A percentile compares a stretch with the other conserved stretches of the same genome.
phyloP scores from a whole-genome alignment of 2,797 vertebrate genomes.

The Macrochelys suwanniensis region DNA sequence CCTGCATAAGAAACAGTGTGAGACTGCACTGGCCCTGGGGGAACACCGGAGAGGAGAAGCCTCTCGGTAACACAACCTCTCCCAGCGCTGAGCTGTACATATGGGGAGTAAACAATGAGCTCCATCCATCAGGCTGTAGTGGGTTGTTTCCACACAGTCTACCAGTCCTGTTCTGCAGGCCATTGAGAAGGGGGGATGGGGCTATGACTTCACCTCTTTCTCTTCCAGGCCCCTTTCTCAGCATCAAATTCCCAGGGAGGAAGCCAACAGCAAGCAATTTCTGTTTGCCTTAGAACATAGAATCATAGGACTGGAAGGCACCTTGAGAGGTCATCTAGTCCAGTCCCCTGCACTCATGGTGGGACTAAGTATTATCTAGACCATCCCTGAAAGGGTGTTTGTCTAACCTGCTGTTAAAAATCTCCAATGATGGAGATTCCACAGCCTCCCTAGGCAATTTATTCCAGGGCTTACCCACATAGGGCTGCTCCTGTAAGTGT shows the following conservation, averaged over 20 bases:
- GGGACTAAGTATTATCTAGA: too few species aligned
- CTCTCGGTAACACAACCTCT: neutral
- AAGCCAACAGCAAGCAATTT: neutral
- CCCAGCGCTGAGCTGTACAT: neutral
- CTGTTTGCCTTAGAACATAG: rapidly evolving
- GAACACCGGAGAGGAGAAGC: neutral
- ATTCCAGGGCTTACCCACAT: too few species aligned
- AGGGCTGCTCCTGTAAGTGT: neutral
- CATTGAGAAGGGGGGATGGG: neutral
- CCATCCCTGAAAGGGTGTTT: too few species aligned
- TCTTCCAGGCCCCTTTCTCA: neutral
- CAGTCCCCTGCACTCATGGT: too few species aligned
- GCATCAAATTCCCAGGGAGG: neutral
- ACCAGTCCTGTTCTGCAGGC: neutral
- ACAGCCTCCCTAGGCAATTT: too few species aligned
- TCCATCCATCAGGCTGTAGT: rapidly evolving
- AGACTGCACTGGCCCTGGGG: neutral
- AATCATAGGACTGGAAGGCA: too few species aligned
- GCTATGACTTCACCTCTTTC: neutral
- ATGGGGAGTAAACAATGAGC: rapidly evolving
- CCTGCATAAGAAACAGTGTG: neutral
- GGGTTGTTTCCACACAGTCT: rapidly evolving
- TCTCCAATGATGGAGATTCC: too few species aligned
- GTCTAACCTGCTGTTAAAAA: too few species aligned
- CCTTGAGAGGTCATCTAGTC: too few species aligned